Evolutionary conservation across 2,797 vertebrate genomes (phyloP).

Genomic region (Pteropus rufus): DNA sequence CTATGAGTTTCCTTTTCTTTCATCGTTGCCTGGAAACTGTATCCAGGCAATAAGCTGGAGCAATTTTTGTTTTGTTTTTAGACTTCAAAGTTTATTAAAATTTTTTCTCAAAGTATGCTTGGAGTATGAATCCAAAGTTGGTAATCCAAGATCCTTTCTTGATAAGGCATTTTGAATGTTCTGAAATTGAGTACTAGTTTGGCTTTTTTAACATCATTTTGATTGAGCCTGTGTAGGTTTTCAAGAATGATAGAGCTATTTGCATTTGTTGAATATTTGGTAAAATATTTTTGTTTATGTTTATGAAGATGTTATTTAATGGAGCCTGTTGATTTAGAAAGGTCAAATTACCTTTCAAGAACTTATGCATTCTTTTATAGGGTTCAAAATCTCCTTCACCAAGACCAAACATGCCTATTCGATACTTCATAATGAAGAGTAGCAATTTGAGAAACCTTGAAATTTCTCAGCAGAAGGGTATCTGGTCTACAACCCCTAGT

Average conservation of each 20-base stretch:
- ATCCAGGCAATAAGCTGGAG: background rate
- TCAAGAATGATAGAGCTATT: constrained; percentile 30
- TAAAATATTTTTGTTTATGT: constrained; percentile 48
- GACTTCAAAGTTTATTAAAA: constrained; percentile 26
- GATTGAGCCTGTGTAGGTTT: background rate
- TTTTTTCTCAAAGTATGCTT: constrained; percentile 46
- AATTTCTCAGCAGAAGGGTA: constrained; percentile 92
- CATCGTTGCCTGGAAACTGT: background rate
- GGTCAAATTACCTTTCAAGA: constrained; percentile 55
- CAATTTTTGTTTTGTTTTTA: constrained; percentile 26
- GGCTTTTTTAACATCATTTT: constrained; percentile 31
- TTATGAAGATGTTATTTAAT: constrained; percentile 57
- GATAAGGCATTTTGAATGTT: constrained; percentile 32
- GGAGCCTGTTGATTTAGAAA: constrained; percentile 44
- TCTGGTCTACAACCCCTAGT: constrained; percentile 93
- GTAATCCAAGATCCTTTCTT: background rate
- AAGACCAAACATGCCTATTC: constrained; percentile 79
- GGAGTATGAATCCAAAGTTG: constrained; percentile 32
- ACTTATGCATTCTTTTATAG: constrained; percentile 74
- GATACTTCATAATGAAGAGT: constrained; percentile 97
- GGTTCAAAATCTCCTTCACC: constrained; percentile 81
- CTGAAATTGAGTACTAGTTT: constrained; percentile 19
- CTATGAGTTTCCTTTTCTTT: background rate
- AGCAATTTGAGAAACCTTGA: constrained; percentile 91
- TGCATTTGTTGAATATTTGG: constrained; percentile 36